These are phyloP conservation scores for Ursus arctos DNA, from an alignment of 2,113 vertebrate genomes.

Conservation along the genomic window DNA sequence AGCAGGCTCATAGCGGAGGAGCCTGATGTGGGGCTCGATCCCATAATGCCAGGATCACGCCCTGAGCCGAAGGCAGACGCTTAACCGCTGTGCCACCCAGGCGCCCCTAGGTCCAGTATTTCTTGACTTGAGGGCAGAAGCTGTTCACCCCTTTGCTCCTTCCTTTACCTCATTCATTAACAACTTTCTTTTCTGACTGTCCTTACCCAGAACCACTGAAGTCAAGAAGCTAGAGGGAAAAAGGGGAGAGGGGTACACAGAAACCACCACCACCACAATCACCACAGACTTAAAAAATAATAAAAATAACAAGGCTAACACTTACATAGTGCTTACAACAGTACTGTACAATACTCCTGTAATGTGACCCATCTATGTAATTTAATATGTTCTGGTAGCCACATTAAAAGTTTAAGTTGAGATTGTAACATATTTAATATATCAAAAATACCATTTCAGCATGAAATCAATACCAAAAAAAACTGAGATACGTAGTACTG, in stretches of 20 bases:
- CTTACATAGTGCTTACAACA: background rate
- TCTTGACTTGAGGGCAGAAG: background rate
- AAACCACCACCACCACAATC: background rate
- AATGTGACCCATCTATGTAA: background rate
- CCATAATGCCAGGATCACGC: too few species aligned
- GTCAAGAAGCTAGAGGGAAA: background rate
- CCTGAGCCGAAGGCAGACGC: too few species aligned
- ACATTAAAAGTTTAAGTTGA: background rate
- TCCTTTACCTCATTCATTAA: background rate
- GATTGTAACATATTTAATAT: background rate
- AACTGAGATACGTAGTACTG: background rate
- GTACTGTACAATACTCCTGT: background rate
- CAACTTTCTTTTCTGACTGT: background rate
- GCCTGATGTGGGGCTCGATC: too few species aligned
- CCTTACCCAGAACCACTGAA: background rate
- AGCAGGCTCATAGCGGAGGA: too few species aligned
- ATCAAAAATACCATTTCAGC: slow-evolving; percentile 36
- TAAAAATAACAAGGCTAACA: background rate
- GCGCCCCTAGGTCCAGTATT: background rate
- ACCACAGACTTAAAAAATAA: background rate
- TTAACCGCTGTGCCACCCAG: too few species aligned
- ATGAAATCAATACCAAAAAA: slow-evolving; percentile 29
- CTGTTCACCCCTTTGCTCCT: background rate
- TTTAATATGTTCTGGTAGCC: background rate
- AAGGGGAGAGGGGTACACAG: rapidly evolving